Conservation (phyloP, 2,113 vertebrate species). For the Scolopax mira region DNA sequence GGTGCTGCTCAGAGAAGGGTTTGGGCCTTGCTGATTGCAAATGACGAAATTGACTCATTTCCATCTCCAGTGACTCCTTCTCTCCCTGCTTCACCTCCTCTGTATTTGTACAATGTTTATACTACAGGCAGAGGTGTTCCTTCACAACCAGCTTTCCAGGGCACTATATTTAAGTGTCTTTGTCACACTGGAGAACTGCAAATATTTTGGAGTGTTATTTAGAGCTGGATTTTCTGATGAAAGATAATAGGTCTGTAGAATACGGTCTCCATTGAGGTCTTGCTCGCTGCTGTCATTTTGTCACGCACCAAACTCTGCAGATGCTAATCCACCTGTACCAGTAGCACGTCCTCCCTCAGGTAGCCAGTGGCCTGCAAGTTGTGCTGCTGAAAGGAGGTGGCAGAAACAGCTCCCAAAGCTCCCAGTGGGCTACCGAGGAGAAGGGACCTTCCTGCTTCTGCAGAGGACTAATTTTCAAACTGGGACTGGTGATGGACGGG, state of each 20-base stretch:
- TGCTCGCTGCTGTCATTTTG: neutral
- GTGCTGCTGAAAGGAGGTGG: neutral
- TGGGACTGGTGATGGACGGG: fast-evolving
- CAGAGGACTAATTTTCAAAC: neutral
- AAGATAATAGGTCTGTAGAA: neutral
- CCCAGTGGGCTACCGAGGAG: neutral
- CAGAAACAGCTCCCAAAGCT: neutral
- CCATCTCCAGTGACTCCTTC: neutral
- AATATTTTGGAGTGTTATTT: neutral
- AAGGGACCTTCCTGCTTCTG: neutral
- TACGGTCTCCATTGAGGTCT: neutral
- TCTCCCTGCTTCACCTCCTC: neutral
- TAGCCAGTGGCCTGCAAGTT: neutral
- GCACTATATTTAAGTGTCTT: neutral
- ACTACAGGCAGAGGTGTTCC: neutral
- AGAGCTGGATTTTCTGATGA: neutral
- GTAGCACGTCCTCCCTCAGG: neutral
- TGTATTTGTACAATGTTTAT: neutral
- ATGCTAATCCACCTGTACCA: too few relatives aligned
- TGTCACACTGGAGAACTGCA: neutral
- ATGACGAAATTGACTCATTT: neutral
- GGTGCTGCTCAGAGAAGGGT: neutral
- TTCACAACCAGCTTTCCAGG: neutral
- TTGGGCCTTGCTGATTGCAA: neutral
- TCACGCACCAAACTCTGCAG: neutral